Evolutionary conservation across 2,888 invertebrate genomes (phyloP).

Genomic region (Drosophila subquinaria): DNA sequence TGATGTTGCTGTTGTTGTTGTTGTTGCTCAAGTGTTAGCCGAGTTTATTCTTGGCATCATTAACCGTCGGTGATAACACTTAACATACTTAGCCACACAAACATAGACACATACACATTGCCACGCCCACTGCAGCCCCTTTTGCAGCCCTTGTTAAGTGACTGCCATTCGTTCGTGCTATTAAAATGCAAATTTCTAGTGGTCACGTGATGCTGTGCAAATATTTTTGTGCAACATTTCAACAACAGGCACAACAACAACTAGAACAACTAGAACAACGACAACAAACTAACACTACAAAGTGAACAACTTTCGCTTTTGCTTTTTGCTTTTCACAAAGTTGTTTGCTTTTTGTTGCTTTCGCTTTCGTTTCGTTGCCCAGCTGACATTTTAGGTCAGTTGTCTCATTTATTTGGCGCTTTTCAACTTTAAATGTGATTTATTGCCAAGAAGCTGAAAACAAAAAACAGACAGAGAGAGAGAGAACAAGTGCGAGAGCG

Average conservation of each 20-base stretch:
- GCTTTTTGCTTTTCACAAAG: slow-evolving; percentile 39
- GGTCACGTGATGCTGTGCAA: slow-evolving; percentile 67
- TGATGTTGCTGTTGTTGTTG: slow-evolving; percentile 5
- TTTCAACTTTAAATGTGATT: slow-evolving; percentile 72
- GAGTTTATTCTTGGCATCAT: slow-evolving; percentile 80
- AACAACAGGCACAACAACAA: slow-evolving; percentile 29
- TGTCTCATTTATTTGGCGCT: slow-evolving; percentile 73
- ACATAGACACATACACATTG: slow-evolving; percentile 15
- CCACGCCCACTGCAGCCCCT: slow-evolving; percentile 12
- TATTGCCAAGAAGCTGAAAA: slow-evolving; percentile 56
- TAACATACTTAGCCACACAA: slow-evolving; percentile 62
- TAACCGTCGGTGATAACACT: slow-evolving; percentile 74
- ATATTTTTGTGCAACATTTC: slow-evolving; percentile 48
- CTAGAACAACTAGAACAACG: slow-evolving; percentile 10
- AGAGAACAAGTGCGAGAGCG: neutral
- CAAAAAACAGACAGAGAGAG: slow-evolving; percentile 2
- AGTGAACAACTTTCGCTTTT: slow-evolving; percentile 58
- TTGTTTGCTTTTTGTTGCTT: slow-evolving; percentile 42
- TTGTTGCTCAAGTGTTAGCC: slow-evolving; percentile 43
- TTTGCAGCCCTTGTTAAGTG: slow-evolving; percentile 58
- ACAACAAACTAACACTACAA: slow-evolving; percentile 42
- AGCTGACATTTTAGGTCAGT: slow-evolving; percentile 75
- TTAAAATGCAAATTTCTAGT: slow-evolving; percentile 79
- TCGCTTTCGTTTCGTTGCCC: slow-evolving; percentile 51
- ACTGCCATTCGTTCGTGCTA: slow-evolving; percentile 48